These are phyloP conservation scores for Stegastes partitus DNA, from an alignment of 2,113 vertebrate species.

Conservation along the genomic window DNA sequence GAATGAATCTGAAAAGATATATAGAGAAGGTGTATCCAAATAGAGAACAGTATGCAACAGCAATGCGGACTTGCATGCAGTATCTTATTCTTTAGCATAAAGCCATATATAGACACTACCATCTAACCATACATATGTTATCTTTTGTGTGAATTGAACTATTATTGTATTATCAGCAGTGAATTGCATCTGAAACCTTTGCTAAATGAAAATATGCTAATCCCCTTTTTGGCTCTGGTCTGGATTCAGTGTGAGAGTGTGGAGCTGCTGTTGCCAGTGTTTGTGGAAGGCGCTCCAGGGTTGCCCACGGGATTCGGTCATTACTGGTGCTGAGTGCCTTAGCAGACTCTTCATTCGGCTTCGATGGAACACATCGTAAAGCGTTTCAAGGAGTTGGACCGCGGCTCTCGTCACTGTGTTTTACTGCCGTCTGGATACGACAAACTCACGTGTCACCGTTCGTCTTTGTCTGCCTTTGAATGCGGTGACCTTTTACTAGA, in stretches of 20 bases:
- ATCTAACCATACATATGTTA: too few relatives aligned
- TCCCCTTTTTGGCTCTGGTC: neutral
- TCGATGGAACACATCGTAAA: conserved; percentile 39
- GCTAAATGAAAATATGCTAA: neutral
- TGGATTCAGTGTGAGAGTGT: conserved; percentile 16
- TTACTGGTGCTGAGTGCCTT: conserved; percentile 67
- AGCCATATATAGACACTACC: too few relatives aligned
- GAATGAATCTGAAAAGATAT: too few relatives aligned
- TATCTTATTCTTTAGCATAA: too few relatives aligned
- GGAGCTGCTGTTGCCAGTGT: conserved; percentile 30
- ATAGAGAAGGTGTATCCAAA: too few relatives aligned
- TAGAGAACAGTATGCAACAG: too few relatives aligned
- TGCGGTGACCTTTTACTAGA: neutral
- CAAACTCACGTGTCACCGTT: conserved; percentile 12
- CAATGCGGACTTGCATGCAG: too few relatives aligned
- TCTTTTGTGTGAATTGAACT: too few relatives aligned
- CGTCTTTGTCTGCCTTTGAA: conserved; percentile 12
- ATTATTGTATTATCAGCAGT: too few relatives aligned
- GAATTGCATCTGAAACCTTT: too few relatives aligned
- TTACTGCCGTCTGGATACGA: conserved; percentile 36
- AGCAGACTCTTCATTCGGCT: conserved; percentile 61
- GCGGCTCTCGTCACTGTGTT: conserved; percentile 11
- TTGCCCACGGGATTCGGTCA: conserved; percentile 45
- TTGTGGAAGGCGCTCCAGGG: conserved; percentile 50
- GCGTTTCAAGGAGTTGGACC: neutral